Conservation (phyloP, 2,888 invertebrate genomes). For the Philaethria dido region DNA sequence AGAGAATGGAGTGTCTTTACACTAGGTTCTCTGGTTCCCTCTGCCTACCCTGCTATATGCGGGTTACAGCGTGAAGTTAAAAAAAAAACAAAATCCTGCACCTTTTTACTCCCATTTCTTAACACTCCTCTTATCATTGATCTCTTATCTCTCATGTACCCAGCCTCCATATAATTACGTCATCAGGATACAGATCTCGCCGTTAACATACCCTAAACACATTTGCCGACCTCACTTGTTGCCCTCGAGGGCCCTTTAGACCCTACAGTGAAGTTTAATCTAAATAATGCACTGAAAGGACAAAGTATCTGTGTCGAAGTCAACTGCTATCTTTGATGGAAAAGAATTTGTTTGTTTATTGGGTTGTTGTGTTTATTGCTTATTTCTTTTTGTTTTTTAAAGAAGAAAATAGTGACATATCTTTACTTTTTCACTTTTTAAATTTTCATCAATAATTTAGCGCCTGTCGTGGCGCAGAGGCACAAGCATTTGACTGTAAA, state of each 20-base stretch:
- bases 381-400: background rate
- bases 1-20: too few relatives aligned
- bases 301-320: conserved; percentile 21
- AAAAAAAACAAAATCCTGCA: too few relatives aligned
- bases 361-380: background rate
- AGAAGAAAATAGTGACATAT: too few relatives aligned
- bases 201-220: conserved; percentile 37
- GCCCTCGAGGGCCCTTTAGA: conserved; percentile 25
- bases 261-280: conserved; percentile 33
- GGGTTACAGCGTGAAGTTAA: too few relatives aligned
- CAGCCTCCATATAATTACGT: conserved; percentile 13
- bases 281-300: conserved; percentile 34
- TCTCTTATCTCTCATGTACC: conserved; percentile 1
- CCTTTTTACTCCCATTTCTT: too few relatives aligned
- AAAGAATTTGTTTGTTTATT: background rate
- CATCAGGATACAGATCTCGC: conserved; percentile 25
- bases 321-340: conserved; percentile 16
- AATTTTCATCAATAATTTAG: too few relatives aligned
- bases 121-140: background rate
- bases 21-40: too few relatives aligned
- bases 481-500: too few relatives aligned
- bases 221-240: conserved; percentile 40
- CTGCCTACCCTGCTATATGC: too few relatives aligned
- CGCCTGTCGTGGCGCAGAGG: too few relatives aligned
- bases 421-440: too few relatives aligned